These are phyloP conservation scores for Lymantria dispar DNA, from an alignment of 2,888 invertebrate species.

Conservation along the genomic window DNA sequence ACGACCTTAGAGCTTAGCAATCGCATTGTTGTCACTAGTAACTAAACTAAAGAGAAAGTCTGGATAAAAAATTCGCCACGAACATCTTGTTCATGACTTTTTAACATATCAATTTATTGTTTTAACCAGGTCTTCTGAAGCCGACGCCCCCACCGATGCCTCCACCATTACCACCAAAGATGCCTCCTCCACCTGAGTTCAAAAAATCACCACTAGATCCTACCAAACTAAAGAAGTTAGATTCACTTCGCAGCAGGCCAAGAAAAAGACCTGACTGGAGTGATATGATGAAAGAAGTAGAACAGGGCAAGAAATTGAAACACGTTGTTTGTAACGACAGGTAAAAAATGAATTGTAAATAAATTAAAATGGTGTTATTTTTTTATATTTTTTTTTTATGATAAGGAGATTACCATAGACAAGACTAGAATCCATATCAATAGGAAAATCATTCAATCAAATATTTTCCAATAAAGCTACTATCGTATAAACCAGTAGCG, in stretches of 20 bases:
- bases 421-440: too few relatives aligned
- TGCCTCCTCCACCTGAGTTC: conserved; percentile 83
- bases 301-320: conserved; percentile 88
- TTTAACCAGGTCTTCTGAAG: conserved; percentile 61
- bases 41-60: too few relatives aligned
- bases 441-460: too few relatives aligned
- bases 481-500: too few relatives aligned
- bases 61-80: too few relatives aligned
- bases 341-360: conserved; percentile 32
- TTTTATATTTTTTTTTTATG: too few relatives aligned
- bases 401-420: too few relatives aligned
- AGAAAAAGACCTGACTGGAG: conserved; percentile 94
- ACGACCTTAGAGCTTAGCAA: too few relatives aligned
- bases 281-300: conserved; percentile 95
- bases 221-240: conserved; percentile 85
- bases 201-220: conserved; percentile 83
- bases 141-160: conserved; percentile 85
- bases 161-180: conserved; percentile 87
- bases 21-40: too few relatives aligned
- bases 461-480: too few relatives aligned
- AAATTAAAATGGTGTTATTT: too few relatives aligned
- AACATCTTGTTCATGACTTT: not conserved
- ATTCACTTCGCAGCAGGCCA: conserved; percentile 88
- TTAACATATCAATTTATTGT: not conserved
- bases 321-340: conserved; percentile 92